Evolutionary conservation across 1,140 invertebrate species (phyloP).

Genomic region (Tachypleus tridentatus): DNA sequence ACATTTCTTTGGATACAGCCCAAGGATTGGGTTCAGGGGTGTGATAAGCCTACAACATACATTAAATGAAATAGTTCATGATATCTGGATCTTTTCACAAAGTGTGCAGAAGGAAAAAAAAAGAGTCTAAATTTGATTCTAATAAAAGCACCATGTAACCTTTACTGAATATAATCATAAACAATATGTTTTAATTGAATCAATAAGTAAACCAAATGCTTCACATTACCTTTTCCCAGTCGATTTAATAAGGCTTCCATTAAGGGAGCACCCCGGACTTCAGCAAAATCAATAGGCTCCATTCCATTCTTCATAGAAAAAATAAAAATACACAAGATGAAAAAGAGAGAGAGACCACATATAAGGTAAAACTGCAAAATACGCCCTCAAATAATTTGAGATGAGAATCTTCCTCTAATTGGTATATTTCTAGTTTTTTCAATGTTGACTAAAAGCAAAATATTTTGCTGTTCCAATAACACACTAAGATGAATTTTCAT

Average conservation of each 20-base stretch:
- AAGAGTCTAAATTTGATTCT: no score
- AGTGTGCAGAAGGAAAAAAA: not conserved
- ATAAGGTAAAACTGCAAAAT: no score
- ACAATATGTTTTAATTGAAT: not conserved
- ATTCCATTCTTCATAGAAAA: slow-evolving; percentile 4
- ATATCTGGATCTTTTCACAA: not conserved
- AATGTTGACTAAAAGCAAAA: no score
- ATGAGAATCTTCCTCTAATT: not conserved
- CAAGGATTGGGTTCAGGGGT: not conserved
- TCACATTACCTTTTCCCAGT: slow-evolving; percentile 12
- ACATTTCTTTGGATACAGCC: not conserved
- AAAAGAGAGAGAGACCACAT: no score
- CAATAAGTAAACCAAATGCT: not conserved
- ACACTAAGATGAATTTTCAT: no score
- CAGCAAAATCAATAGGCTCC: slow-evolving; percentile 16
- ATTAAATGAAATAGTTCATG: not conserved
- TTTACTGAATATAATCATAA: not conserved
- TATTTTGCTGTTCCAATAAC: no score
- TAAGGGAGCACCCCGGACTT: slow-evolving; percentile 9
- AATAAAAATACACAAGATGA: not conserved
- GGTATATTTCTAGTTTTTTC: not conserved
- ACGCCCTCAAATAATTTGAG: no score
- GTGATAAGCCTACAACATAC: not conserved
- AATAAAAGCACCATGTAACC: no score
- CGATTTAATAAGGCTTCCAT: slow-evolving; percentile 11